Evolutionary conservation across 2,888 invertebrate species (phyloP), one percentile per base, ranked within the genome.

Genomic region (Eurytoma adleriae): DNA sequence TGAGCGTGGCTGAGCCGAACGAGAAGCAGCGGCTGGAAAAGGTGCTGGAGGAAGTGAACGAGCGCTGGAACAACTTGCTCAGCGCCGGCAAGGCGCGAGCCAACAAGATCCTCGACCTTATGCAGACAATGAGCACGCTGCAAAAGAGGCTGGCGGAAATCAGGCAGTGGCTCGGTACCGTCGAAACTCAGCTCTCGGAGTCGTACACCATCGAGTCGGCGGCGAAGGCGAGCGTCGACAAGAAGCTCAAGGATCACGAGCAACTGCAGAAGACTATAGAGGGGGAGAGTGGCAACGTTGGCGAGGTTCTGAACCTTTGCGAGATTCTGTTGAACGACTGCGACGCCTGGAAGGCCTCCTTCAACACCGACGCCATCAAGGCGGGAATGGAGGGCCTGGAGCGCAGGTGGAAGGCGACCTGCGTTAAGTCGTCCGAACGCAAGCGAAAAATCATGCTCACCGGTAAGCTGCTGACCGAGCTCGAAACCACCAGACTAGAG

Each of bases 331-430:
- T 96, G 66, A 95, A 93, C 85, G 96, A 96, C 85, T 93, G 94
- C 2, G 95, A 96, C 84, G 92, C 94, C 0, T 93, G 94, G 90
- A 95, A 94, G 86, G 93, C 94, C 0, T 94, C 95, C 84, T 94
- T 96, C 73, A 94, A 95, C 82, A 93, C 94, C 0, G 93, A 95
- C 56, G 93, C 94, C 72, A 92, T 96, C 14, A 93, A 93, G 48
- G 91, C 92, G 0, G 94, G 95, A 0, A 93, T 94, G 71, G 94
- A 95, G 72, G 94, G 94, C 78, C 91, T 96, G 14, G 96, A 96
- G 85, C 94, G 94, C 87, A 93, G 96, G 83, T 96, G 96, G 96
- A 95, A 95, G 86, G 93, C 93, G 62, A 94, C 96, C 1, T 96
- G 96, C 86, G 93, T 94, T 2, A 92, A 93, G 87, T 95, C 96